phyloP scores from a whole-genome alignment of 2,113 vertebrate genomes.

The Phrynosoma blainvillii region DNA sequence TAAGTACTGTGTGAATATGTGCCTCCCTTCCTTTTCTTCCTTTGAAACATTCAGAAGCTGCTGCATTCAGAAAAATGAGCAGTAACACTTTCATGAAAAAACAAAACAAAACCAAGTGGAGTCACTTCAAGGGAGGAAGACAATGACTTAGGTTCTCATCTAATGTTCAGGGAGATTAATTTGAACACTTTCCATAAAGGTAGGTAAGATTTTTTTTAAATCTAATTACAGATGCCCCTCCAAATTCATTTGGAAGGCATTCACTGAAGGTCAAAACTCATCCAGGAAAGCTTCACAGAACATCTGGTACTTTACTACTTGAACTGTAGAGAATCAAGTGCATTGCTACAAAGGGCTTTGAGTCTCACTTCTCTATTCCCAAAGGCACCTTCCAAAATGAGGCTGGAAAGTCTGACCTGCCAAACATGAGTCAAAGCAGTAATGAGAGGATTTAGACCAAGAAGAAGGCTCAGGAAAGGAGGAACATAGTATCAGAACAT shows the following conservation, averaged over 20 bases:
- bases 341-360: slow-evolving; percentile 47
- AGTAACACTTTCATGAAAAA: slow-evolving; percentile 68
- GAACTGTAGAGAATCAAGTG: neutral
- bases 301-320: slow-evolving; percentile 56
- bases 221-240: slow-evolving; percentile 64
- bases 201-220: slow-evolving; percentile 40
- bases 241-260: slow-evolving; percentile 46
- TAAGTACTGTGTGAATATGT: neutral
- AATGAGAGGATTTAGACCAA: slow-evolving; percentile 9
- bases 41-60: slow-evolving; percentile 48
- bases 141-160: slow-evolving; percentile 65
- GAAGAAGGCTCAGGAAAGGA: neutral
- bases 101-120: slow-evolving; percentile 10
- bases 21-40: slow-evolving; percentile 2
- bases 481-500: neutral
- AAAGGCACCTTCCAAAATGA: slow-evolving; percentile 2
- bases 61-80: slow-evolving; percentile 41
- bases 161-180: slow-evolving; percentile 65
- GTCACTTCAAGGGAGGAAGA: slow-evolving; percentile 61
- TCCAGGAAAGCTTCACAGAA: slow-evolving; percentile 46
- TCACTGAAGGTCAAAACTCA: slow-evolving; percentile 64
- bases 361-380: slow-evolving; percentile 56
- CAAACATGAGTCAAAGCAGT: slow-evolving; percentile 33
- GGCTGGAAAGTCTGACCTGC: slow-evolving; percentile 20
- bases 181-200: slow-evolving; percentile 52